Conservation (phyloP, 2,888 invertebrate genomes). For the Lepetodrilus schrolli region DNA sequence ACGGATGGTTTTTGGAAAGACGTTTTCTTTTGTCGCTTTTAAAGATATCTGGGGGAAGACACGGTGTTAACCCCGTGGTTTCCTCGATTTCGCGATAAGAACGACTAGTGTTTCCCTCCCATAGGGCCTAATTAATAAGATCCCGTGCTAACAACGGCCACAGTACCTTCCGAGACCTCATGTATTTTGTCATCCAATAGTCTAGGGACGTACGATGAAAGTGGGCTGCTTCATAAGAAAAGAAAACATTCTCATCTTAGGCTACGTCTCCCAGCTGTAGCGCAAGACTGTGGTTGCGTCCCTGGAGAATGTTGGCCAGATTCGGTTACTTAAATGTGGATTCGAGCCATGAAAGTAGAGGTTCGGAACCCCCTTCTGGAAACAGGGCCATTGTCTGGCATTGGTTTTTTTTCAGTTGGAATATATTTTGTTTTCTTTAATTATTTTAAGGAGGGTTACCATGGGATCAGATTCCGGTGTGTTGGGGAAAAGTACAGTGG, state of each 20-base stretch:
- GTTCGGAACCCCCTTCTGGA: background rate
- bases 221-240: constrained; percentile 7
- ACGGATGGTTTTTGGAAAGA: background rate
- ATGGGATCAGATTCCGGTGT: background rate
- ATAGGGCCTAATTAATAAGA: constrained; percentile 26
- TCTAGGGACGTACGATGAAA: constrained; percentile 24
- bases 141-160: background rate
- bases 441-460: background rate
- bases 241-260: constrained; percentile 23
- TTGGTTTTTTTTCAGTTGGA: background rate
- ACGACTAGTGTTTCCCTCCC: constrained; percentile 17
- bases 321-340: constrained; percentile 22
- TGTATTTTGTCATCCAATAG: constrained; percentile 30
- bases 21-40: constrained; percentile 9
- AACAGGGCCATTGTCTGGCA: background rate
- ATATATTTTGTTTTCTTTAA: constrained; percentile 23
- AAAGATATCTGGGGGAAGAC: constrained; percentile 9
- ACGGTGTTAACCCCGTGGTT: background rate
- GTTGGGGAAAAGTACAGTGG: no score
- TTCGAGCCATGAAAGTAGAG: background rate
- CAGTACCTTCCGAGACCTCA: background rate
- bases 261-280: background rate
- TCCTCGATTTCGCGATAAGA: constrained; percentile 8
- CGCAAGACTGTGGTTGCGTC: background rate
- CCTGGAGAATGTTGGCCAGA: background rate